Evolutionary conservation across 2,888 invertebrate genomes (phyloP), one percentile per base, ranked within the genome.

Genomic region (Diogma glabrata): DNA sequence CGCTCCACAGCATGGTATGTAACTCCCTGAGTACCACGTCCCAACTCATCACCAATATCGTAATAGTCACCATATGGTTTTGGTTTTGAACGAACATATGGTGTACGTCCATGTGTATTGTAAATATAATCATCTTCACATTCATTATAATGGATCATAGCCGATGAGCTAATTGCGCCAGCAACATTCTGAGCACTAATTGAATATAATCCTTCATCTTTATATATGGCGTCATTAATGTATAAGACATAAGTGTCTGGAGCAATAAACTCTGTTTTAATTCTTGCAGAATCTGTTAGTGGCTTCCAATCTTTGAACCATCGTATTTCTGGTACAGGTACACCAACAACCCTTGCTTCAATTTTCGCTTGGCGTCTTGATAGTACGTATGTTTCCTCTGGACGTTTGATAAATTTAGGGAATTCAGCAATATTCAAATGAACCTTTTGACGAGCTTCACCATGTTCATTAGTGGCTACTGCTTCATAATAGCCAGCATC

Each of bases 271-370:
- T 82, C 78, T 59, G 92, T 87, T 77, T 89, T 90, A 49, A 89
- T 81, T 60, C 95, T 81, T 8, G 84, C 78, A n/a, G 91, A 88
- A 12, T 88, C 76, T 1, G 90, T 84, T 4, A 99, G 67, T 6
- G 93, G 94, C 65, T 89, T 87, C 94, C 96, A 97, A 67, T 99
- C 96, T 72, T 93, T 92, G 69, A 87, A 91, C 94, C 95, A 96
- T 69, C 89, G 93, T 57, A 97, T 82, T 57, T 92, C 90, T 0
- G 97, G 96, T 62, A 84, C 84, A 0, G 97, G 97, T 47, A 89
- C 84, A 3, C 96, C 96, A 16, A 63, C 65, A 52, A 96, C 84
- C 52, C 88, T 75, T 14, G 94, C 94, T 61, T 87, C 86, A 33
- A 97, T 72, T 51, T 83, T 75, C 5, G 82, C 87, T 50, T 78